phyloP scores from a whole-genome alignment of 2,113 vertebrate species.

The Galeopterus variegatus region DNA sequence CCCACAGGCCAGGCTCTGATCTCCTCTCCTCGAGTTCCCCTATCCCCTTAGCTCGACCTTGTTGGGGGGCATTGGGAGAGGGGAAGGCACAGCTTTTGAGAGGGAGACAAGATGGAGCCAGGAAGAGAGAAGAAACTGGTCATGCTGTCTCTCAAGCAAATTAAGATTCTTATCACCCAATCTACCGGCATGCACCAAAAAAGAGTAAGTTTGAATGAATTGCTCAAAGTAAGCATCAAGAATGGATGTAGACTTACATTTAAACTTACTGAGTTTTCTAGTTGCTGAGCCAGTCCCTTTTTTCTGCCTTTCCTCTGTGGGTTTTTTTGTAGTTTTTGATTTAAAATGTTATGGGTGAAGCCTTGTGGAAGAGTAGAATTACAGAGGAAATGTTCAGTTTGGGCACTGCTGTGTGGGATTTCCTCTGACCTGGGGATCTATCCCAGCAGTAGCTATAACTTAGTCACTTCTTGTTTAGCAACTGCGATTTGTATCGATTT shows the following conservation, averaged over 20 bases:
- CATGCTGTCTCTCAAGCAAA: not conserved
- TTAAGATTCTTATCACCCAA: not conserved
- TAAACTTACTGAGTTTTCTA: not conserved
- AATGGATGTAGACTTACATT: not conserved
- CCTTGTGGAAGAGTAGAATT: not conserved
- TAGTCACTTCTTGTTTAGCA: constrained; percentile 75
- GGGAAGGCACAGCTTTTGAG: not conserved
- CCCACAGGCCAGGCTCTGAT: not conserved
- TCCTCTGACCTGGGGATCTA: not conserved
- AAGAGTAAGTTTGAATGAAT: not conserved
- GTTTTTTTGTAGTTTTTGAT: not conserved
- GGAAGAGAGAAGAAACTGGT: not conserved
- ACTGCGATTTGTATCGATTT: constrained; percentile 77
- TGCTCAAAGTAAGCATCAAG: too few species aligned
- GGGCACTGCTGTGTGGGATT: accelerated
- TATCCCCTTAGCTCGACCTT: not conserved
- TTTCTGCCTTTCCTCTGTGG: not conserved
- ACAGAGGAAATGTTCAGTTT: not conserved
- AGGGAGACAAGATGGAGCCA: not conserved
- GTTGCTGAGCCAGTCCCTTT: not conserved
- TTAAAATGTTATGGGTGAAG: not conserved
- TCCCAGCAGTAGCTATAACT: constrained; percentile 20
- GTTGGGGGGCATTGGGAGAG: accelerated
- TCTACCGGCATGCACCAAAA: not conserved
- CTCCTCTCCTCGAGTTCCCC: not conserved